Evolutionary conservation across 1,140 invertebrate species (phyloP).

Genomic region (Samia ricini): DNA sequence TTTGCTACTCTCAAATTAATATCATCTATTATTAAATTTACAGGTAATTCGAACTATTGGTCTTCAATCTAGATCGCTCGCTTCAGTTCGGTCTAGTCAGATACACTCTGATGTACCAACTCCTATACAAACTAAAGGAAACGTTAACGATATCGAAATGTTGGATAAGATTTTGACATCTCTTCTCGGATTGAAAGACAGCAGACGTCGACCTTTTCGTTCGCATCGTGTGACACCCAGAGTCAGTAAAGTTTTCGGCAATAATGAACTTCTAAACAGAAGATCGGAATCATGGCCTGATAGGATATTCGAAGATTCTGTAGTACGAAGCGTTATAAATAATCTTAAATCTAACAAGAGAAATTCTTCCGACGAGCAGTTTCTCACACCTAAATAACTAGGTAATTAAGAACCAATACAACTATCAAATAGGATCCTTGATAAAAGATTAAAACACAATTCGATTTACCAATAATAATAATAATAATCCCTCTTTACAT

Average conservation of each 20-base stretch:
- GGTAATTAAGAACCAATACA: background rate
- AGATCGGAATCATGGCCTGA: slow-evolving; percentile 62
- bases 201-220: slow-evolving; percentile 46
- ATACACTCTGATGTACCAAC: slow-evolving; percentile 42
- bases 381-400: slow-evolving; percentile 57
- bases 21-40: background rate
- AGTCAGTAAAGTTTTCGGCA: slow-evolving; percentile 42
- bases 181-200: slow-evolving; percentile 54
- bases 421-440: background rate
- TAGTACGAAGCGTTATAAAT: slow-evolving; percentile 54
- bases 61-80: slow-evolving; percentile 43
- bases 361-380: slow-evolving; percentile 49
- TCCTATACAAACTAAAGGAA: slow-evolving; percentile 32
- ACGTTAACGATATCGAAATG: slow-evolving; percentile 60
- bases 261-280: slow-evolving; percentile 31
- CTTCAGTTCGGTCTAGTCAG: slow-evolving; percentile 45
- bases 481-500: background rate
- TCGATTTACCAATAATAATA: background rate
- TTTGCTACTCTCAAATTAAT: background rate
- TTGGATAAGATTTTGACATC: slow-evolving; percentile 70
- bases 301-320: slow-evolving; percentile 53
- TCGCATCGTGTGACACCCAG: slow-evolving; percentile 58
- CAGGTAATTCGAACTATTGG: slow-evolving; percentile 61
- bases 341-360: slow-evolving; percentile 51
- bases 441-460: background rate